Evolutionary conservation across 64 coral and sea anemone genomes (phyloP).

Genomic region (Pachyseris speciosa): DNA sequence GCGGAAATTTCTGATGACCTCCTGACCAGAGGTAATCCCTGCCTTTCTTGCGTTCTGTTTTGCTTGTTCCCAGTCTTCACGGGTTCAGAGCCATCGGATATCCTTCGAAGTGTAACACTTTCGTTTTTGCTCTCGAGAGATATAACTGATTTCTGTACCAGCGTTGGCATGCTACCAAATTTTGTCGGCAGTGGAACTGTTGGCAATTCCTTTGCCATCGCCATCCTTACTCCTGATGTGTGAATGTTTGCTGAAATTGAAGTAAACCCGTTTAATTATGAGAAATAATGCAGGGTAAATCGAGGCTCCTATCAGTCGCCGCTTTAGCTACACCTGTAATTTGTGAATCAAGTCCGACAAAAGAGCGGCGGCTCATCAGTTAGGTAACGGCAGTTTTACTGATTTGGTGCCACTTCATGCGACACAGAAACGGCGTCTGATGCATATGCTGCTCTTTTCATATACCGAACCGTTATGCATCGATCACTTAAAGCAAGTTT

Average conservation of each 20-base stretch:
- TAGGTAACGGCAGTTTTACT: too few relatives aligned
- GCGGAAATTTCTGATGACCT: background rate
- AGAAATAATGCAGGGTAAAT: too few relatives aligned
- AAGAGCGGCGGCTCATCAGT: too few relatives aligned
- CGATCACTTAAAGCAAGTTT: too few relatives aligned
- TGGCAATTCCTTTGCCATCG: background rate
- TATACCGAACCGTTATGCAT: too few relatives aligned
- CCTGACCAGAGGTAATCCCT: background rate
- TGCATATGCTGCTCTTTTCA: too few relatives aligned
- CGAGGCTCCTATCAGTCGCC: too few relatives aligned
- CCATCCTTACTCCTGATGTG: background rate
- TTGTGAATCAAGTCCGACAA: too few relatives aligned
- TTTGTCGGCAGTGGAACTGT: conserved; percentile 2
- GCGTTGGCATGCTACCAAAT: conserved; percentile 9
- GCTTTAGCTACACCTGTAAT: too few relatives aligned
- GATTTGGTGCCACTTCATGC: too few relatives aligned
- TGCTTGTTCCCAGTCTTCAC: background rate
- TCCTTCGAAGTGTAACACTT: background rate
- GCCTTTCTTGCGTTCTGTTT: background rate
- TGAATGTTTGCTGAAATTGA: background rate
- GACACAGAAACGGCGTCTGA: too few relatives aligned
- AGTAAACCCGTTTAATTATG: too few relatives aligned
- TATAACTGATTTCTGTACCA: conserved; percentile 5
- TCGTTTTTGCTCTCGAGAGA: background rate
- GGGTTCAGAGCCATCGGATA: background rate